phyloP scores from a whole-genome alignment of 2,888 invertebrate genomes.

The Philonicus albiceps region DNA sequence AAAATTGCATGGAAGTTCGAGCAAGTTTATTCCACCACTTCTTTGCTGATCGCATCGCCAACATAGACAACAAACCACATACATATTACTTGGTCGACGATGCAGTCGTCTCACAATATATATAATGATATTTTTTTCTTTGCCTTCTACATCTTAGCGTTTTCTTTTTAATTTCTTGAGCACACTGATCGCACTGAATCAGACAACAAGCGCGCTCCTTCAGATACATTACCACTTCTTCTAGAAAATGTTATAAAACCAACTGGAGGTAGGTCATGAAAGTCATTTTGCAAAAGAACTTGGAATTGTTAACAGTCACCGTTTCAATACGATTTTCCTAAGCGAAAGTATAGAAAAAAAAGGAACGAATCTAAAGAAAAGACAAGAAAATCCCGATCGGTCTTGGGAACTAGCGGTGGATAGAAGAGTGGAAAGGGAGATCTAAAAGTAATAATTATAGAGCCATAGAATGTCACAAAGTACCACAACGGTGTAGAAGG shows the following conservation, averaged over 20 bases:
- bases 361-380: neutral
- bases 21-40: neutral
- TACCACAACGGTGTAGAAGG: neutral
- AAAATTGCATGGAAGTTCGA: conserved; percentile 9
- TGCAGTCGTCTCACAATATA: conserved; percentile 13
- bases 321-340: neutral
- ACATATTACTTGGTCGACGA: neutral
- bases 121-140: neutral
- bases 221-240: conserved; percentile 26
- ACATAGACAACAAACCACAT: neutral
- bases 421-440: neutral
- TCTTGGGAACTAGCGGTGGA: neutral
- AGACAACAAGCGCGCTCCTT: conserved; percentile 25
- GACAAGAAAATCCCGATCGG: neutral
- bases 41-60: neutral
- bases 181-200: neutral
- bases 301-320: conserved; percentile 47
- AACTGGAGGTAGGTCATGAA: conserved; percentile 50
- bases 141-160: neutral
- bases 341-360: neutral
- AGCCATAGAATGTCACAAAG: neutral
- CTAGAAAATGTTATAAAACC: conserved; percentile 52
- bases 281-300: conserved; percentile 52
- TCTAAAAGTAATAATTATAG: neutral
- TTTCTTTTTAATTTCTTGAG: neutral